Evolutionary conservation across 2,113 vertebrate genomes (phyloP).

Genomic region (Hypanus sabinus): DNA sequence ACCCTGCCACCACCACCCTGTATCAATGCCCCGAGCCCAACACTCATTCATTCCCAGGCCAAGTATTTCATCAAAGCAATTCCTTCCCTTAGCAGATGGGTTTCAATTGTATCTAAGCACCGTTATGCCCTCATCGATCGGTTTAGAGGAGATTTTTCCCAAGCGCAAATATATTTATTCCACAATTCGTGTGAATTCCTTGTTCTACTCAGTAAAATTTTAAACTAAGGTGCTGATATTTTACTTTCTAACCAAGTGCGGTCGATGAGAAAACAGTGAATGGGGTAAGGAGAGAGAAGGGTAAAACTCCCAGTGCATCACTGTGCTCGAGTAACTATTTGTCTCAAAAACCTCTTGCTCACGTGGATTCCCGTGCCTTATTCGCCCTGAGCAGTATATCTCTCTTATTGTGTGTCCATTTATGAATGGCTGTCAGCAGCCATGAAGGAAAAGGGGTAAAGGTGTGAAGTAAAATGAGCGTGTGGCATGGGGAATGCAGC

Average conservation of each 20-base stretch:
- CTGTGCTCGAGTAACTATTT: not conserved
- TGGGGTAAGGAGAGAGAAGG: not conserved
- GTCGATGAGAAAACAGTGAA: no score
- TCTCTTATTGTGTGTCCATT: not conserved
- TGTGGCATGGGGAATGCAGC: not conserved
- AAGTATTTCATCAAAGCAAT: no score
- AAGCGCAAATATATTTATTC: not conserved
- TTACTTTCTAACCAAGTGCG: not conserved
- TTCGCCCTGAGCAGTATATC: not conserved
- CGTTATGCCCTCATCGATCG: not conserved
- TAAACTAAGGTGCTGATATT: not conserved
- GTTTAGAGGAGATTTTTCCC: not conserved
- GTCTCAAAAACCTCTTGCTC: not conserved
- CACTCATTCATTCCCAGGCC: not conserved
- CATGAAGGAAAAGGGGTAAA: not conserved
- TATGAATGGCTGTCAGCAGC: not conserved
- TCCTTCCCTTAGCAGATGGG: not conserved
- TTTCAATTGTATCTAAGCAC: not conserved
- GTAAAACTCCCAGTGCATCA: not conserved
- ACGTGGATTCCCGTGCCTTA: not conserved
- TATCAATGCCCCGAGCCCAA: no score
- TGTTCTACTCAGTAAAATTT: constrained; percentile 17
- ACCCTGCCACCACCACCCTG: not conserved
- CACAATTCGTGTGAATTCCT: not conserved
- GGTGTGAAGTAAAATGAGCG: no score